Conservation (phyloP, 2,888 invertebrate genomes). For the Ennomos erosarius region DNA sequence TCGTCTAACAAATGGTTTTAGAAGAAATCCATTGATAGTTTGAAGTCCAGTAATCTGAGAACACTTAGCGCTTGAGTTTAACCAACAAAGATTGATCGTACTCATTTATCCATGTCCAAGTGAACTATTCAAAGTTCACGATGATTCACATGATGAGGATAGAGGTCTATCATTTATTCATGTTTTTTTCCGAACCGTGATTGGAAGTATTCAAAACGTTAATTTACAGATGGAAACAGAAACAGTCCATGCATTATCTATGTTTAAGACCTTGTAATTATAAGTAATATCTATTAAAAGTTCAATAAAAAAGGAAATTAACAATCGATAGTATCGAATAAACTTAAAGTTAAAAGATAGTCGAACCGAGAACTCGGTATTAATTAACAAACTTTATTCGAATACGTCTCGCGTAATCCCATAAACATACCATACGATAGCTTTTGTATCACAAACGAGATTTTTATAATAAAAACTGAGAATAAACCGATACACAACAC, state of each 20-base stretch:
- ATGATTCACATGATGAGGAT: slow-evolving; percentile 34
- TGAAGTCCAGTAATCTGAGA: slow-evolving; percentile 20
- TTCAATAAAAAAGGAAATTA: slow-evolving; percentile 42
- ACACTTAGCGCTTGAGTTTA: slow-evolving; percentile 38
- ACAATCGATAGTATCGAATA: slow-evolving; percentile 41
- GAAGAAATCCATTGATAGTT: slow-evolving; percentile 20
- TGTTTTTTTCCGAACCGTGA: neutral
- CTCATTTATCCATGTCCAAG: slow-evolving; percentile 50
- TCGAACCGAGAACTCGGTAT: slow-evolving; percentile 51
- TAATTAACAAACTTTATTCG: slow-evolving; percentile 62
- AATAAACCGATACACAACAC: slow-evolving; percentile 81
- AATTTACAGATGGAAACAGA: slow-evolving; percentile 13
- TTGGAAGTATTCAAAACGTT: neutral
- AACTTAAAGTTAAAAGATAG: slow-evolving; percentile 42
- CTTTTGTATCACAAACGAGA: slow-evolving; percentile 77
- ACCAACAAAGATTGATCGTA: slow-evolving; percentile 55
- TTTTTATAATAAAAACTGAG: slow-evolving; percentile 81
- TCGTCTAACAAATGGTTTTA: slow-evolving; percentile 16
- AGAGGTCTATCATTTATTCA: slow-evolving; percentile 39
- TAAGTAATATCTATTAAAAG: slow-evolving; percentile 20
- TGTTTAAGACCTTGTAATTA: slow-evolving; percentile 28
- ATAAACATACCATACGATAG: slow-evolving; percentile 68
- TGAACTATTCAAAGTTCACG: slow-evolving; percentile 38
- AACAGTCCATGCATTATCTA: slow-evolving; percentile 21
- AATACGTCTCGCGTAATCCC: slow-evolving; percentile 59